Conservation (phyloP, 2,888 invertebrate species). For the Chaitophorus viminalis region DNA sequence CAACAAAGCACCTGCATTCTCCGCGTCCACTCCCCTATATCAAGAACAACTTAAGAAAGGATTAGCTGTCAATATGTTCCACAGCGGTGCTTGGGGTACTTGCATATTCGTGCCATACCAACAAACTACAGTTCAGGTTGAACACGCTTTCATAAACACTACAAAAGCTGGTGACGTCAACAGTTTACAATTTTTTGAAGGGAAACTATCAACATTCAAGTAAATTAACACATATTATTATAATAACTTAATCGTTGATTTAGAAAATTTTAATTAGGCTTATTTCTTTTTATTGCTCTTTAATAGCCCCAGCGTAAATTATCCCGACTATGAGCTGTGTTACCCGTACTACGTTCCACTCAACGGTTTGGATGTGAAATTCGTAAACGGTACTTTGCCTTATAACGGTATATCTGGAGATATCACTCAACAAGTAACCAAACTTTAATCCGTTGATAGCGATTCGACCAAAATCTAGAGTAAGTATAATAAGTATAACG, state of each 20-base stretch:
- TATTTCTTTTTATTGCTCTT: neutral
- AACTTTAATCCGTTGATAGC: neutral
- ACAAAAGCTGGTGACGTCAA: slow-evolving; percentile 92
- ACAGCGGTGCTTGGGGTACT: slow-evolving; percentile 82
- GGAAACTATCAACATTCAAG: slow-evolving; percentile 76
- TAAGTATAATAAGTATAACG: neutral
- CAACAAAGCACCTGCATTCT: slow-evolving; percentile 73
- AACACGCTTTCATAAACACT: slow-evolving; percentile 95
- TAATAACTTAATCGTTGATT: neutral
- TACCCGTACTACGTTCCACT: slow-evolving; percentile 92
- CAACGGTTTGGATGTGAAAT: slow-evolving; percentile 98
- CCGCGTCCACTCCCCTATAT: slow-evolving; percentile 72
- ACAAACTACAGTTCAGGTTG: slow-evolving; percentile 71
- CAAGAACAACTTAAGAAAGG: slow-evolving; percentile 77
- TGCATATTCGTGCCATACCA: slow-evolving; percentile 79
- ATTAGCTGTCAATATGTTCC: slow-evolving; percentile 85
- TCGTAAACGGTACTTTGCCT: slow-evolving; percentile 95
- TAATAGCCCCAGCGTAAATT: slow-evolving; percentile 67
- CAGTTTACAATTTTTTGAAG: slow-evolving; percentile 92
- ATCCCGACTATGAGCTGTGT: slow-evolving; percentile 75
- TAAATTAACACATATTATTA: slow-evolving; percentile 65
- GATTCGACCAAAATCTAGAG: neutral
- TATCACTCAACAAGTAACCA: slow-evolving; percentile 74
- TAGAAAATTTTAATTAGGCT: neutral
- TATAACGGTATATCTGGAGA: slow-evolving; percentile 95